Evolutionary conservation across 2,113 vertebrate genomes (phyloP).

Genomic region (Cairina moschata): DNA sequence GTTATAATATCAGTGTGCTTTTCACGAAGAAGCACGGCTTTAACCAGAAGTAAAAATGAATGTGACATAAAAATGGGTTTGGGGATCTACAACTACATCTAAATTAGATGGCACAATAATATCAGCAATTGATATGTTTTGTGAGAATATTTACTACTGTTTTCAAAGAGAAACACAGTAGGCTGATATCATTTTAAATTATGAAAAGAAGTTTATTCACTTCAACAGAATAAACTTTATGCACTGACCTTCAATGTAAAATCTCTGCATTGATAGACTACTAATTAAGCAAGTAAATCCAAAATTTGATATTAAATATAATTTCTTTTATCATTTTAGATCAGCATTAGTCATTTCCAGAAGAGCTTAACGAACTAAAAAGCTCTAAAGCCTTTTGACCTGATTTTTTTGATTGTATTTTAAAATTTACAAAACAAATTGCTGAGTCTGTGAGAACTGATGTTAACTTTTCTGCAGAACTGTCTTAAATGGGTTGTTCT

Average conservation of each 20-base stretch:
- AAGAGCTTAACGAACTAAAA: neutral
- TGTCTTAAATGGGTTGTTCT: neutral
- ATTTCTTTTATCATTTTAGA: neutral
- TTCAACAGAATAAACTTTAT: neutral
- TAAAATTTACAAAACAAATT: neutral
- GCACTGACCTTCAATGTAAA: neutral
- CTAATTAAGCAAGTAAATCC: neutral
- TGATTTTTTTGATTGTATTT: neutral
- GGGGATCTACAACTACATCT: neutral
- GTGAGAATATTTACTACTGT: constrained; percentile 14
- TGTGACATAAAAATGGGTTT: constrained; percentile 22
- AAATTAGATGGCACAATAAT: constrained; percentile 4
- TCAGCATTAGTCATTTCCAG: neutral
- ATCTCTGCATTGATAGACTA: neutral
- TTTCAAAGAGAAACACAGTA: neutral
- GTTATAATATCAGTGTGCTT: neutral
- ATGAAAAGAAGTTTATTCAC: neutral
- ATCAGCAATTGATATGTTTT: neutral
- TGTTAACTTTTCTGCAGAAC: neutral
- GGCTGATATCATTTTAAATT: neutral
- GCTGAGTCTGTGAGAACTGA: neutral
- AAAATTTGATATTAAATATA: neutral
- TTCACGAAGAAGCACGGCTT: neutral
- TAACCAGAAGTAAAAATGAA: constrained; percentile 21
- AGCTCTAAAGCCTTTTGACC: neutral